Conservation (phyloP, 2,113 vertebrate genomes). For the Zapornia atra region DNA sequence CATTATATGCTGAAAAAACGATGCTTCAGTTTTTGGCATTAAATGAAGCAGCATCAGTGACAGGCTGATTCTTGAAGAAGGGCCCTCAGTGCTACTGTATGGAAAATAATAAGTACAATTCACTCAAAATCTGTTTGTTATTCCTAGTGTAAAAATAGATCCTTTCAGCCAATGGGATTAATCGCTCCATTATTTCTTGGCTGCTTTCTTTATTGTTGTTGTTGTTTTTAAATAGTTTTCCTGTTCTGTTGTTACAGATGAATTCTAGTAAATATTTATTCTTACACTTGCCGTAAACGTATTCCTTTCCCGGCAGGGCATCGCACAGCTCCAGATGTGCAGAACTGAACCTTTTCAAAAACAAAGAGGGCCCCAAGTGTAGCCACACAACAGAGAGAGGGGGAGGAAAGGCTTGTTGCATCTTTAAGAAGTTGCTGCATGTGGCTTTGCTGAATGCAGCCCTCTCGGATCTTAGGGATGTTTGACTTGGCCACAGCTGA, state of each 20-base stretch:
- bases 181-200: neutral
- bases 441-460: neutral
- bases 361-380: neutral
- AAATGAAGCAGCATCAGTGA: neutral
- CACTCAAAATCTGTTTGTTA: conserved; percentile 29
- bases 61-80: neutral
- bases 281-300: neutral
- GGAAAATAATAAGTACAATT: neutral
- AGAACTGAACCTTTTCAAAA: neutral
- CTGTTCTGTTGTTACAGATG: conserved; percentile 58
- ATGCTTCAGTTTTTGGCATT: neutral
- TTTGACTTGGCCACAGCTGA: conserved; percentile 25
- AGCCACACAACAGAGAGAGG: neutral
- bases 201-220: conserved; percentile 29
- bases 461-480: neutral
- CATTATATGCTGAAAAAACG: neutral
- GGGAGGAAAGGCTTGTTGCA: neutral
- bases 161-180: neutral
- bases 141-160: conserved; percentile 52
- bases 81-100: neutral
- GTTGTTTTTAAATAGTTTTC: conserved; percentile 52
- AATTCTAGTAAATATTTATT: conserved; percentile 66
- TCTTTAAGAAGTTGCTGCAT: neutral
- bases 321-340: conserved; percentile 19
- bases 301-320: neutral